phyloP scores from a whole-genome alignment of 2,797 vertebrate species.

The Leptatherina wallacei region DNA sequence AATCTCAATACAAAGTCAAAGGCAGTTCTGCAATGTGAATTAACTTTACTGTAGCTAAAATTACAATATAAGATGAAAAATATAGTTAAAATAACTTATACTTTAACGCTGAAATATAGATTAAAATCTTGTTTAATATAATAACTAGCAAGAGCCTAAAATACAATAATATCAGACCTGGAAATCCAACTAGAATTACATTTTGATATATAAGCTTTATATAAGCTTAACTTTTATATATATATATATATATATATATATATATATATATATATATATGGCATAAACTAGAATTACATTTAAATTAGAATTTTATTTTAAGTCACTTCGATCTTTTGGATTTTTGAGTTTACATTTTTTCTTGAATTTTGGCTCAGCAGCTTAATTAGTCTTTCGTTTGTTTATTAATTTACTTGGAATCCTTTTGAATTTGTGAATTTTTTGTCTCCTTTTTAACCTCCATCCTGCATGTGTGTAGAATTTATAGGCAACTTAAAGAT shows the following conservation, averaged over 20 bases:
- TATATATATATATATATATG: not conserved
- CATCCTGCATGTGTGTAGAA: not conserved
- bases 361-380: not conserved
- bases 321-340: not conserved
- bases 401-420: not conserved
- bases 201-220: not conserved
- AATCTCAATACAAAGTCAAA: slow-evolving; percentile 54
- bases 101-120: not conserved
- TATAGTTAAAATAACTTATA: not conserved
- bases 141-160: not conserved
- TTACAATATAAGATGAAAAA: not conserved
- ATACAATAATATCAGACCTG: not conserved
- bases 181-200: not conserved
- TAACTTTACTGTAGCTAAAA: slow-evolving; percentile 23
- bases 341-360: not conserved
- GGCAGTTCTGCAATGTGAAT: slow-evolving; percentile 7
- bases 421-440: not conserved
- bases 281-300: not conserved
- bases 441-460: slow-evolving; percentile 1
- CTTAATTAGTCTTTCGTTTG: not conserved
- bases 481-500: not conserved
- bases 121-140: not conserved
- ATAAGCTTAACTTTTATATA: no score
- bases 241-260: no score
- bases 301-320: not conserved